These are phyloP conservation scores for human (Homo sapiens) DNA, from an alignment of 2,113 vertebrate genomes.

Conservation along the genomic window DNA sequence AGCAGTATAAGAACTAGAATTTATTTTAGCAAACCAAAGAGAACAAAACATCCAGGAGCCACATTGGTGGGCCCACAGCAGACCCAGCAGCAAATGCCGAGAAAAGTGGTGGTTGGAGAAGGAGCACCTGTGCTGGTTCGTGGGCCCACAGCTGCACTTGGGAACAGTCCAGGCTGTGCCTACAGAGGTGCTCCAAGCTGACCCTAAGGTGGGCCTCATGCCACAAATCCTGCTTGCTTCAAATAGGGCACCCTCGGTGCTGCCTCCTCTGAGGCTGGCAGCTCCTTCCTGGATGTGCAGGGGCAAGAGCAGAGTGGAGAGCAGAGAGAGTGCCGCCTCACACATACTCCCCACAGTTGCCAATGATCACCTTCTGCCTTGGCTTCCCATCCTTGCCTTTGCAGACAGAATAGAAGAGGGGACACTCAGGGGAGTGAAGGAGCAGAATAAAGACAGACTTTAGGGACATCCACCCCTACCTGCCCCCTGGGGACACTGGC, in stretches of 20 bases:
- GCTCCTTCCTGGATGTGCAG: rapidly evolving
- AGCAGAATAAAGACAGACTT: neutral
- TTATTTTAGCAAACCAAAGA: neutral
- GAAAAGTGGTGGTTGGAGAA: neutral
- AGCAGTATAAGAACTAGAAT: neutral
- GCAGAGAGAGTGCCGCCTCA: conserved; percentile 65
- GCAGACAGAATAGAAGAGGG: neutral
- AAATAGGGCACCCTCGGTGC: neutral
- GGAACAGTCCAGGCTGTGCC: rapidly evolving
- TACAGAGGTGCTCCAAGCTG: neutral
- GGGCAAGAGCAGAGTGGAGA: neutral
- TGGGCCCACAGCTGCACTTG: rapidly evolving
- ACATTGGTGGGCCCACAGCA: no score
- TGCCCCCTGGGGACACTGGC: neutral
- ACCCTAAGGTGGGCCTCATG: rapidly evolving
- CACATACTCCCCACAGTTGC: conserved; percentile 93
- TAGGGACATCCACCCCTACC: rapidly evolving
- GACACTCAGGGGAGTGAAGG: neutral
- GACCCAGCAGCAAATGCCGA: neutral
- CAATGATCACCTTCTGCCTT: conserved; percentile 96
- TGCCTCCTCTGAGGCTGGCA: rapidly evolving
- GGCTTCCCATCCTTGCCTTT: conserved; percentile 96
- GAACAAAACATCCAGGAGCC: neutral
- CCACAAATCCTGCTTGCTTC: rapidly evolving
- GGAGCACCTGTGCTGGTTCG: neutral